Evolutionary conservation across 2,888 invertebrate genomes (phyloP).

Genomic region (Macaria liturata): DNA sequence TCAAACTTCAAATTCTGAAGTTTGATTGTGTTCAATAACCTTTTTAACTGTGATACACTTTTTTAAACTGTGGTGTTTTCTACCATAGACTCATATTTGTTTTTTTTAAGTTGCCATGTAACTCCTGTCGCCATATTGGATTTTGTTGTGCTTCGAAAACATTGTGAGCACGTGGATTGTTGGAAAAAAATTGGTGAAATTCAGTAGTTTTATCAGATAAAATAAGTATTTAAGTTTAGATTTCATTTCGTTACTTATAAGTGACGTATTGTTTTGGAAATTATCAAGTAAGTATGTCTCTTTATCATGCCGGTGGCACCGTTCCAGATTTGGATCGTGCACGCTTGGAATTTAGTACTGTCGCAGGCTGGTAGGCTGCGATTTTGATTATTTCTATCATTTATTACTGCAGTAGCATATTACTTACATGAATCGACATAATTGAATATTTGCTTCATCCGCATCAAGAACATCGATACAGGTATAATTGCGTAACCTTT

Average conservation of each 20-base stretch:
- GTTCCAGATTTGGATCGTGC: constrained; percentile 62
- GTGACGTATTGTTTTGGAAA: constrained; percentile 55
- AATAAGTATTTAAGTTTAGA: constrained; percentile 51
- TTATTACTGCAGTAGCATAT: constrained; percentile 6
- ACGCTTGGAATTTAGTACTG: constrained; percentile 38
- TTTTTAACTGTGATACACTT: no score
- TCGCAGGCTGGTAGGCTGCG: constrained; percentile 33
- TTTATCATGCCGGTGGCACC: constrained; percentile 59
- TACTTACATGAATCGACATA: constrained; percentile 7
- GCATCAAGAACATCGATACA: constrained; percentile 51
- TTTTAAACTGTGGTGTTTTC: no score
- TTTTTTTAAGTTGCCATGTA: constrained; percentile 53
- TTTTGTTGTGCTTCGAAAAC: constrained; percentile 85
- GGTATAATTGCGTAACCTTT: constrained; percentile 80
- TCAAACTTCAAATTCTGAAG: no score
- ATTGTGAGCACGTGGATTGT: constrained; percentile 88
- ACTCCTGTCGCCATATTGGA: constrained; percentile 84
- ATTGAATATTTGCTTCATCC: constrained; percentile 10
- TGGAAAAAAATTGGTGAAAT: constrained; percentile 71
- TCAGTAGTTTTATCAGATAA: constrained; percentile 66
- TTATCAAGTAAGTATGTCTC: constrained; percentile 66
- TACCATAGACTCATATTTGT: constrained; percentile 17
- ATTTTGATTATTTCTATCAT: constrained; percentile 20
- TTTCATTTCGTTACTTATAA: constrained; percentile 49
- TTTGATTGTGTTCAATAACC: no score